Base-by-base conservation (phyloP, 2,888 invertebrate species). In the Cryptocheilus praepositus region DNA sequence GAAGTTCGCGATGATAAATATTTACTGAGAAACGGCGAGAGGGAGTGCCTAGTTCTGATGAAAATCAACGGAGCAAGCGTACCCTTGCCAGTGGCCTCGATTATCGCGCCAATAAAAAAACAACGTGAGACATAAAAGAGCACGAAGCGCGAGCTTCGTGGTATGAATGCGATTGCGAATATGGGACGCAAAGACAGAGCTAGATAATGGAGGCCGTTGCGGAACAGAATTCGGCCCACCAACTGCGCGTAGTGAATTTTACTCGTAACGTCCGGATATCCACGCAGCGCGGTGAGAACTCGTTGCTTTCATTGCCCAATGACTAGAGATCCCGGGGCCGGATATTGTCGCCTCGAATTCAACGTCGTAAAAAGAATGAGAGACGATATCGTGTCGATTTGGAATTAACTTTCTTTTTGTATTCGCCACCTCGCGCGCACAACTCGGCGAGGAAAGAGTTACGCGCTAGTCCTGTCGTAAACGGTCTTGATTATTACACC, bases 191-290 rank as follows among this genome's bases (percentile, higher is more conserved):
- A 65, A 63, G 65, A 67, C 67, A 63, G 49, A 55, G 63, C 59
- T 67, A 67, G 67, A 73, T 75, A 77, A 79, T 73, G 54, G 69
- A 56, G 46, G 53, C 19, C 55, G 45, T 22, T 59, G 45, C 53
- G 36, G 54, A 65, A 66, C 54, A 44, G 71, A 77, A 71, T 74
- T 67, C 74, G 77, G n/a, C 77, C 74, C 77, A 71, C 70, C 78
- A 36, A 36, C 7, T 4, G 36, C 3, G 36, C 36, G 36, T 11
- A 11, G 46, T 58, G 53, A 55, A 61, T 52, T 68, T 59, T 70
- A 74, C 62, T 74, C 55, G 22, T 56, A 36, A 58, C 25, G 54
- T 61, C 55, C 21, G 53, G 45, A 49, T 58, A 36, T 4, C 59
- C 53, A 19, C 54, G 51, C 54, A 58, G 62, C 49, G 1, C 11